Evolutionary conservation across 2,797 vertebrate genomes (phyloP), one percentile per base, ranked within the genome.

Genomic region (Rhynchotus rufescens): DNA sequence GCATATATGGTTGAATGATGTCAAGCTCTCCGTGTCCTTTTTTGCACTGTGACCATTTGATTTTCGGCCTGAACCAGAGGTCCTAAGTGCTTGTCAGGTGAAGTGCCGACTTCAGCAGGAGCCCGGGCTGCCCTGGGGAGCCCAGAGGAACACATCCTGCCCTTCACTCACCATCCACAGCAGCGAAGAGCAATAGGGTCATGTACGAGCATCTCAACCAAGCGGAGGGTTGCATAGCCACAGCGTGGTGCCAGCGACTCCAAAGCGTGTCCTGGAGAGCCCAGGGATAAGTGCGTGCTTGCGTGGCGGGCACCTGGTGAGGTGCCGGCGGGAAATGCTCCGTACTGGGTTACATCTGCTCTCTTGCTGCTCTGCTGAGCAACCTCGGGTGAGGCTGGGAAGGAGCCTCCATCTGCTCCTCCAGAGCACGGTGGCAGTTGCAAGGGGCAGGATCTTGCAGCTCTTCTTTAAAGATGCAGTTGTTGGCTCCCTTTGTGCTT

Each of bases 351-450:
- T 80, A 6, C 7, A 12, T 60, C 32, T 4, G 6, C 28, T 78
- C n/a, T 4, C 20, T 34, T 68, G 2, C 40, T 83, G 25, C 28
- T 66, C 20, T 75, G 40, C 25, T 2, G 10, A 84, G 2, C 23
- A n/a, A 36, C 16, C 5, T 17, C 12, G 3, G 34, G 23, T 0
- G 3, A 40, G 60, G 30, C 2, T 1, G 23, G 7, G 11, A 38
- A 21, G 78, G 15, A 81, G 17, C 38, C 82, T 74, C 30, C 15
- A 3, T 32, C 2, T 3, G 0, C 4, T n/a, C 26, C 7, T 40
- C 79, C 34, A n/a, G 56, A 71, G 10, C 9, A 19, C 66, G 52
- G 60, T 49, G 30, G 60, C 40, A 64, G n/a, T 47, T 0, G 1
- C 26, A 65, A 73, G 78, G 40, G 40, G 47, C 45, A 79, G 30